Evolutionary conservation across 2,113 vertebrate genomes (phyloP).

Genomic region (Bostrychus sinensis): DNA sequence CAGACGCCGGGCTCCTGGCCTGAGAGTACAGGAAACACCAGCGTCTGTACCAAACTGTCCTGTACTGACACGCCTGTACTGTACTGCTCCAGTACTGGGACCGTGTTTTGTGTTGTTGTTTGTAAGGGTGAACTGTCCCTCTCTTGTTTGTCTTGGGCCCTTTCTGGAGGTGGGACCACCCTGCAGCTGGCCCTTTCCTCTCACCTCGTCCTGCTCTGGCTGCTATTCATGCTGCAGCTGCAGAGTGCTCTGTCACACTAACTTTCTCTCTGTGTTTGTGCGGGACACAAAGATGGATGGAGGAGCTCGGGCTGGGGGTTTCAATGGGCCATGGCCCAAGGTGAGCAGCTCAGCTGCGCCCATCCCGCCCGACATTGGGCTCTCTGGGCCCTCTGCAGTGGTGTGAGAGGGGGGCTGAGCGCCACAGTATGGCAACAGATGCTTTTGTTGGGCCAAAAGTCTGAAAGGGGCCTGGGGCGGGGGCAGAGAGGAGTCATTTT

Average conservation of each 20-base stretch:
- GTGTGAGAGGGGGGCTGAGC: conserved; percentile 84
- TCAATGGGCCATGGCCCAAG: conserved; percentile 99
- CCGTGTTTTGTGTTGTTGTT: background rate
- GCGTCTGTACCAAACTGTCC: too few species aligned
- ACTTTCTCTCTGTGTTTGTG: conserved; percentile 84
- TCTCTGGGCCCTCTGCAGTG: conserved; percentile 55
- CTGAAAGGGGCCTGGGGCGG: conserved; percentile 95
- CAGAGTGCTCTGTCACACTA: conserved; percentile 83
- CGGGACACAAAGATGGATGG: conserved; percentile 99
- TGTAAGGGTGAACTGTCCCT: background rate
- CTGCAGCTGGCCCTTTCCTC: conserved; percentile 84
- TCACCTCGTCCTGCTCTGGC: conserved; percentile 81
- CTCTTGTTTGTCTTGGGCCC: conserved; percentile 60
- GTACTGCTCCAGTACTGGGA: background rate
- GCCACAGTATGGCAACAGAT: conserved; percentile 99
- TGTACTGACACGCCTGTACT: too few species aligned
- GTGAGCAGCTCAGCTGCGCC: conserved; percentile 87
- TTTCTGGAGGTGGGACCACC: conserved; percentile 79
- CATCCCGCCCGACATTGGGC: conserved; percentile 50
- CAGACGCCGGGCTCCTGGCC: too few species aligned
- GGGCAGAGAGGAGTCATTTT: conserved; percentile 90
- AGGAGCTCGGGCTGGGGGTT: conserved; percentile 93
- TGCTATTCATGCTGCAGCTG: conserved; percentile 87
- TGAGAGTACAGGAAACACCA: too few species aligned
- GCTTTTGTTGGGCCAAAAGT: conserved; percentile 99